Evolutionary conservation across 30 jellyfish, hydroid and myxozoan species (phyloP), one percentile per base, ranked within the genome.

Genomic region (Euphysa ruthae): DNA sequence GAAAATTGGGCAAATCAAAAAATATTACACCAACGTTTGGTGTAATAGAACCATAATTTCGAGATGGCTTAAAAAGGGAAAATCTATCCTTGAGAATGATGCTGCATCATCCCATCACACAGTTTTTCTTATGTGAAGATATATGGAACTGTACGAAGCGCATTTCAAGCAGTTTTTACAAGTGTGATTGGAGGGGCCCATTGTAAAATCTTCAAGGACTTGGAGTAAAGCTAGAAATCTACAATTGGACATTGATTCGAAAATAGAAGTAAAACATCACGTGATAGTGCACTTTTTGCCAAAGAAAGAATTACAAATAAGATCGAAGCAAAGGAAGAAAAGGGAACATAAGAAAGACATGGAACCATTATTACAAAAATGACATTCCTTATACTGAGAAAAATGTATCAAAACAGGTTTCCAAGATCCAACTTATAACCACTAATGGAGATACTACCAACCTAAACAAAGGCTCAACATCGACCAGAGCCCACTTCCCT

Each of bases 141-240:
- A 77, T 50, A 68, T 42, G 19, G 63, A 51, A n/a, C 70, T 77
- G 6, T 77, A 65, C 64, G 29, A 18, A n/a, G 76, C 35, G 33
- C 44, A 65, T 31, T 35, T 8, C 27, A 32, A 66, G 58, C 32
- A 38, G n/a, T 65, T 65, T 43, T 24, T 18, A 14, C 33, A 26
- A 26, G 86, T 84, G 4, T 35, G 52, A 32, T 69, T 70, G 21
- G 58, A 81, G 54, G 92, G 84, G 5, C 85, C 71, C 63, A 49
- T 71, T 24, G 79, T 71, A 0, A 61, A 60, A 62, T 81, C 73
- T 34, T 25, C 55, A 1, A 71, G 92, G 92, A 70, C 73, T 49
- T 71, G 91, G 94, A 51, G 73, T 27, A 81, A 73, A 54, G 94
- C 94, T 4, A 25, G 94, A 32, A 33, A 35, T 1, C 19, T 61